These are phyloP conservation scores for Oxycera nigricornis DNA, from an alignment of 2,888 invertebrate species.

Conservation along the genomic window DNA sequence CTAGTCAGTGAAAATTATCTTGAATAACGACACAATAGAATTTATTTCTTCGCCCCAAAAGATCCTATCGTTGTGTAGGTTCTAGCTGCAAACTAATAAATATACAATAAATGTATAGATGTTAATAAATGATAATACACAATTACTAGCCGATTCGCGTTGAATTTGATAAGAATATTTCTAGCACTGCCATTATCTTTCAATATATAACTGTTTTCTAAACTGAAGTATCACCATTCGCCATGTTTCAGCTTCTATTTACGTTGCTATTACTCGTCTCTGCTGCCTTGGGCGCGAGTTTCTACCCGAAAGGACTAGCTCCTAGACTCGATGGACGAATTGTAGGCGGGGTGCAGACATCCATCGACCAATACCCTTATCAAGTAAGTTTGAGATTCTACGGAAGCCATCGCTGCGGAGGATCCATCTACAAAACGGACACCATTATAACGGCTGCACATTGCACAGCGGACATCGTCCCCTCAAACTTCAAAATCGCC, in stretches of 20 bases:
- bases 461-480: conserved; percentile 59
- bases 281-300: background rate
- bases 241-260: conserved; percentile 11
- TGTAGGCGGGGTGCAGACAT: conserved; percentile 54
- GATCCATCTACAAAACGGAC: conserved; percentile 59
- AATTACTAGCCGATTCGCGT: too few species aligned
- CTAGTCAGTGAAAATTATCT: too few species aligned
- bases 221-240: too few species aligned
- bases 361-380: conserved; percentile 53
- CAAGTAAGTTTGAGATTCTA: conserved; percentile 56
- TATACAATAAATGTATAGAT: too few species aligned
- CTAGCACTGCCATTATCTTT: too few species aligned
- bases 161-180: too few species aligned
- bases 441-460: conserved; percentile 67
- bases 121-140: too few species aligned
- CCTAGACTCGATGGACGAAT: conserved; percentile 57
- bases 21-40: too few species aligned
- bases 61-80: too few species aligned
- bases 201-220: too few species aligned
- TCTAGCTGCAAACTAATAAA: too few species aligned
- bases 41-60: too few species aligned
- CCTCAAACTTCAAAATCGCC: conserved; percentile 53
- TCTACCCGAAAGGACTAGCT: conserved; percentile 51
- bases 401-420: conserved; percentile 66
- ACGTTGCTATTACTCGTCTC: background rate